phyloP scores from a whole-genome alignment of 2,113 vertebrate genomes.

The Bufo bufo region DNA sequence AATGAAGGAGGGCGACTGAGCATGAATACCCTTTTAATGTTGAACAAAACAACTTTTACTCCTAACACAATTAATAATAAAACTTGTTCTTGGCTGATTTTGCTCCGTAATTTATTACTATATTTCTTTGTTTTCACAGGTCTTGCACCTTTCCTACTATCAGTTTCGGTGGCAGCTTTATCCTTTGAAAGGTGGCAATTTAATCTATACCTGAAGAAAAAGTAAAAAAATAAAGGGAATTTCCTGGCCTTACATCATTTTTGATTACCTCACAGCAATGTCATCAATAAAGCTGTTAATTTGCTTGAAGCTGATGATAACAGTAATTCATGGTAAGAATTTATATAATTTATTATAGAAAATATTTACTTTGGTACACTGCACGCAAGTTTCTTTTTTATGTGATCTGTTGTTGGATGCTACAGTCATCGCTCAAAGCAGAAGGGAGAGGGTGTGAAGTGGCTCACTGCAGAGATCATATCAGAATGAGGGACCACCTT shows the following conservation, averaged over 20 bases:
- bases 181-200: background rate
- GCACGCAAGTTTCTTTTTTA: too few species aligned
- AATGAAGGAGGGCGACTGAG: too few species aligned
- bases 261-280: slow-evolving; percentile 40
- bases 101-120: background rate
- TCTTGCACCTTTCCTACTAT: slow-evolving; percentile 30
- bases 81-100: background rate
- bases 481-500: too few species aligned
- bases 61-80: background rate
- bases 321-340: slow-evolving; percentile 30
- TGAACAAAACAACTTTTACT: too few species aligned
- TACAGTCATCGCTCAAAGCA: too few species aligned
- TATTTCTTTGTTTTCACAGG: slow-evolving; percentile 4
- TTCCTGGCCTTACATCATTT: slow-evolving; percentile 27
- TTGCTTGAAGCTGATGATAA: slow-evolving; percentile 33
- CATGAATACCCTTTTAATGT: too few species aligned
- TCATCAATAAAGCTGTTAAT: slow-evolving; percentile 27
- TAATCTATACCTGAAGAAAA: slow-evolving; percentile 13
- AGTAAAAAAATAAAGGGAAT: background rate
- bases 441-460: too few species aligned
- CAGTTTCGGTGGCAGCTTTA: background rate
- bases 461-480: too few species aligned
- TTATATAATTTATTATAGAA: background rate
- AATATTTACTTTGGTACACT: too few species aligned
- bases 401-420: too few species aligned